Conservation (phyloP, 2,888 invertebrate genomes). For the Nomada fabriciana region DNA sequence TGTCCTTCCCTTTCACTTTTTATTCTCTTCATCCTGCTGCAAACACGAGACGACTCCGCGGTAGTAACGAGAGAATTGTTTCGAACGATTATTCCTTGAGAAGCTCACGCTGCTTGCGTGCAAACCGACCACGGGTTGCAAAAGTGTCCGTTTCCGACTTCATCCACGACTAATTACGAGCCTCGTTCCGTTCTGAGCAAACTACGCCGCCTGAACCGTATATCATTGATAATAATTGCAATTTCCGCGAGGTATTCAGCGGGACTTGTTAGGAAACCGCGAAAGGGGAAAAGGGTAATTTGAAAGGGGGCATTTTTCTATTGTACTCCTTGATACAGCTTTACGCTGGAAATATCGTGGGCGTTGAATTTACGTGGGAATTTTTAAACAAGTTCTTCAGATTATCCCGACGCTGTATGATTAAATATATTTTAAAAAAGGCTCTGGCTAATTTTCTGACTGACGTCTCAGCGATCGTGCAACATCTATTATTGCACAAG, state of each 20-base stretch:
- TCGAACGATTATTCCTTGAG: conserved; percentile 49
- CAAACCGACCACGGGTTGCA: conserved; percentile 11
- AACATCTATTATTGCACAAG: no score
- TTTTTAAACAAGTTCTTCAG: neutral
- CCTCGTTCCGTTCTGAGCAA: neutral
- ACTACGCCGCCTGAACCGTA: neutral
- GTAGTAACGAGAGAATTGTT: conserved; percentile 52
- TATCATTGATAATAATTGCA: conserved; percentile 17
- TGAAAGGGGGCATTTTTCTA: neutral
- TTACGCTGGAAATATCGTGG: neutral
- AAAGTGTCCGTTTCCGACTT: conserved; percentile 43
- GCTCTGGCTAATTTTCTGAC: no score
- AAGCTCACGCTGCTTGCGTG: conserved; percentile 38
- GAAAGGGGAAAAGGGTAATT: conserved; percentile 34
- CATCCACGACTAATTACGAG: conserved; percentile 40
- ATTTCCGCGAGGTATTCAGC: neutral
- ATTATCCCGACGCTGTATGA: no score
- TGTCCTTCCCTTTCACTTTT: neutral
- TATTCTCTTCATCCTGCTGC: neutral
- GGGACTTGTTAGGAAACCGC: neutral
- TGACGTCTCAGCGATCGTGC: no score
- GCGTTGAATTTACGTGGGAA: neutral
- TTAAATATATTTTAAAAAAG: no score
- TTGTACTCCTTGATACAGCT: neutral
- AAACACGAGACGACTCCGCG: neutral